Conservation (phyloP, 2,888 invertebrate genomes). For the Cantharis flavilabris region DNA sequence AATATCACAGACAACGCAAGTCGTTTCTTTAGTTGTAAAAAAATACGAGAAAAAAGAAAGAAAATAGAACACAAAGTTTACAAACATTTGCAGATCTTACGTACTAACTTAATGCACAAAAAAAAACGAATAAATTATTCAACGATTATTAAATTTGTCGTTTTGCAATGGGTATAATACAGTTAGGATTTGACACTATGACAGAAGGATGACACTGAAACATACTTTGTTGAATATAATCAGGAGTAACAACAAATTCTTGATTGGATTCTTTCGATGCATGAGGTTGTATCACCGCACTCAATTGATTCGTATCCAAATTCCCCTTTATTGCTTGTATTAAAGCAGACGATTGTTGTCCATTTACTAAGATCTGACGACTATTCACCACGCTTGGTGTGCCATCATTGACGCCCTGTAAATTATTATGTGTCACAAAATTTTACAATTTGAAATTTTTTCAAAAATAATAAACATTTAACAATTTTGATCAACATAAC, state of each 20-base stretch:
- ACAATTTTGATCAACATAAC: not conserved
- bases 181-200: slow-evolving; percentile 56
- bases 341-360: slow-evolving; percentile 51
- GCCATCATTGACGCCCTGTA: slow-evolving; percentile 20
- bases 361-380: slow-evolving; percentile 53
- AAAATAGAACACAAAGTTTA: slow-evolving; percentile 13
- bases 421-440: not conserved
- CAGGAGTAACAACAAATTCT: slow-evolving; percentile 86
- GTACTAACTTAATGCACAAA: slow-evolving; percentile 16
- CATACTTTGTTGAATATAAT: slow-evolving; percentile 94
- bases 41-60: not conserved
- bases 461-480: not conserved
- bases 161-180: slow-evolving; percentile 56
- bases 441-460: not conserved
- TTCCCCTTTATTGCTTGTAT: slow-evolving; percentile 52
- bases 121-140: slow-evolving; percentile 6
- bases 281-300: slow-evolving; percentile 29
- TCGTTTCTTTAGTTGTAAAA: not conserved
- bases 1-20: slow-evolving; percentile 30
- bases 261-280: slow-evolving; percentile 47
- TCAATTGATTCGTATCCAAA: slow-evolving; percentile 41
- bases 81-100: slow-evolving; percentile 28
- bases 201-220: slow-evolving; percentile 57
- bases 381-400: slow-evolving; percentile 19
- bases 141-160: slow-evolving; percentile 41